phyloP scores from a whole-genome alignment of 2,888 invertebrate species.

The Ophion slaviceki region DNA sequence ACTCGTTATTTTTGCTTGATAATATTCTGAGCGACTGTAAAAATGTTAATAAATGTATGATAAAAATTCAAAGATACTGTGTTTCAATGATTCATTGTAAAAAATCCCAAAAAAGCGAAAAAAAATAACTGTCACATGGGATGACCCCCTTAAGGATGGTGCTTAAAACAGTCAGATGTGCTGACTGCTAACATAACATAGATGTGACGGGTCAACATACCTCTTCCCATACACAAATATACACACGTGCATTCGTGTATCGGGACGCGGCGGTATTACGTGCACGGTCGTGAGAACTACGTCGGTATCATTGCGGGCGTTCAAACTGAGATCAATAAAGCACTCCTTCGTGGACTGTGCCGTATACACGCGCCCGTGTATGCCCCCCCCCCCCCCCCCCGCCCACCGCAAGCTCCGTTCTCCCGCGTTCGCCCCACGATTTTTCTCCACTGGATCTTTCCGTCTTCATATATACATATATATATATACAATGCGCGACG shows the following conservation, averaged over 20 bases:
- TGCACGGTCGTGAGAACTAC: conserved; percentile 66
- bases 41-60: too few relatives aligned
- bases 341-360: conserved; percentile 82
- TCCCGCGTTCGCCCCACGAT: conserved; percentile 37
- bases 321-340: conserved; percentile 83
- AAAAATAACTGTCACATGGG: too few relatives aligned
- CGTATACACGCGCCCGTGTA: conserved; percentile 77
- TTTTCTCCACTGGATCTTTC: conserved; percentile 55
- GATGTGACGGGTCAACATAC: too few relatives aligned
- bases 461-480: conserved; percentile 21
- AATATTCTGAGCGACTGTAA: too few relatives aligned
- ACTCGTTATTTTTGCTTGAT: too few relatives aligned
- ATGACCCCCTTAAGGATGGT: too few relatives aligned
- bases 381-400: conserved; percentile 70
- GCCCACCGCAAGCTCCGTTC: conserved; percentile 32
- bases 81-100: too few relatives aligned
- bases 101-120: too few relatives aligned
- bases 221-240: neutral
- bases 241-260: neutral
- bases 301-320: conserved; percentile 80
- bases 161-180: too few relatives aligned
- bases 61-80: too few relatives aligned
- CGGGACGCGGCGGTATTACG: neutral
- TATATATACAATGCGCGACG: neutral
- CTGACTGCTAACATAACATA: too few relatives aligned